Conservation (phyloP, 2,113 vertebrate species). For the Malurus elegans region DNA sequence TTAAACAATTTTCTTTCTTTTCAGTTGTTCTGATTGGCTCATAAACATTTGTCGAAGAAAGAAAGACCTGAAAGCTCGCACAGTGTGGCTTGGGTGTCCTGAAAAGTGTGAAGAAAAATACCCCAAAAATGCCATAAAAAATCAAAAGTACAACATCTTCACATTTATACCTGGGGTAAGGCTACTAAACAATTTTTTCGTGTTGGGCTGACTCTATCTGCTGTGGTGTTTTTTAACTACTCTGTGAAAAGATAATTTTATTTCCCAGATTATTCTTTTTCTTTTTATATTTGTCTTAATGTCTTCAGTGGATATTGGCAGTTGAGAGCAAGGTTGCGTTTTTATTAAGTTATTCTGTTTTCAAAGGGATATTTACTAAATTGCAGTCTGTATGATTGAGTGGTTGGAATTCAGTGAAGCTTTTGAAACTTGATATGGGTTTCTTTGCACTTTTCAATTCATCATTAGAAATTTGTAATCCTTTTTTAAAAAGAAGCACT, state of each 20-base stretch:
- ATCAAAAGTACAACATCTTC: slow-evolving; percentile 97
- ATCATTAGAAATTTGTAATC: not conserved
- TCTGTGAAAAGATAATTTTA: not conserved
- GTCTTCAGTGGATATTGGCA: not conserved
- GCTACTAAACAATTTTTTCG: not conserved
- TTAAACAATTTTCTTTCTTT: not conserved
- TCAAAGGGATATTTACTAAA: not conserved
- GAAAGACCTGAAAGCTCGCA: slow-evolving; percentile 90
- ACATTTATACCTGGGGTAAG: slow-evolving; percentile 98
- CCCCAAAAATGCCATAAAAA: slow-evolving; percentile 93
- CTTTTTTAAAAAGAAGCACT: not conserved
- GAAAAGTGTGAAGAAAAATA: slow-evolving; percentile 98
- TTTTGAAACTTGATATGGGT: not conserved
- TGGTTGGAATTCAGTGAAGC: not conserved
- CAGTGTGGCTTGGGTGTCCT: slow-evolving; percentile 94
- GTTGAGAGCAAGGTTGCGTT: not conserved
- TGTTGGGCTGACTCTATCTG: not conserved
- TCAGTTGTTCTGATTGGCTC: slow-evolving; percentile 92
- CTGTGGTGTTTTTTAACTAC: not conserved
- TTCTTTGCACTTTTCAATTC: not conserved
- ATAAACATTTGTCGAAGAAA: slow-evolving; percentile 83
- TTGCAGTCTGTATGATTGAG: not conserved
- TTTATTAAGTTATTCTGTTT: not conserved
- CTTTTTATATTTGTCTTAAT: not conserved
- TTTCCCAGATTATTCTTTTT: not conserved